Conservation (phyloP, 2,888 invertebrate species). For the Tetramorium bicarinatum region DNA sequence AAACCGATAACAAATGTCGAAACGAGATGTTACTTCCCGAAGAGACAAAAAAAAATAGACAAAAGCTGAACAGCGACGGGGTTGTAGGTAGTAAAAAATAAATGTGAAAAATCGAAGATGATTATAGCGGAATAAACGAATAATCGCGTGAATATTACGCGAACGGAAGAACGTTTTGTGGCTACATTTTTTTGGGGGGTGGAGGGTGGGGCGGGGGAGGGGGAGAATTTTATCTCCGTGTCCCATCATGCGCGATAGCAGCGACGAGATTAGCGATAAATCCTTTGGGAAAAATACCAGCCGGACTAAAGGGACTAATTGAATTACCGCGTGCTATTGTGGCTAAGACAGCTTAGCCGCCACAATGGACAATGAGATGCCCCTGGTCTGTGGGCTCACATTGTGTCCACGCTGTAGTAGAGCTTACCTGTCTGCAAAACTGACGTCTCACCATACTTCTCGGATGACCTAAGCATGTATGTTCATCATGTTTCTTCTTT, state of each 20-base stretch:
- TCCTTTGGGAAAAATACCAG: slow-evolving; percentile 52
- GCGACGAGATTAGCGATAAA: slow-evolving; percentile 52
- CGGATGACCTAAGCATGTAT: slow-evolving; percentile 53
- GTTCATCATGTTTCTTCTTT: slow-evolving; percentile 48
- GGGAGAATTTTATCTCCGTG: slow-evolving; percentile 23
- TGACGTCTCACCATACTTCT: slow-evolving; percentile 48
- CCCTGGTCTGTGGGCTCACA: slow-evolving; percentile 54
- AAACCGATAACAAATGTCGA: neutral
- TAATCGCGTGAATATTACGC: slow-evolving; percentile 5
- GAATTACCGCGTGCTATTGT: slow-evolving; percentile 62
- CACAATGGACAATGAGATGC: slow-evolving; percentile 60
- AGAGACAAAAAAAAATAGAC: neutral
- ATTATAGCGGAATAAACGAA: slow-evolving; percentile 17
- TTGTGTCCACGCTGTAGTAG: slow-evolving; percentile 47
- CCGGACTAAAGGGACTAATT: slow-evolving; percentile 57
- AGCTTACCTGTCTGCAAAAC: slow-evolving; percentile 53
- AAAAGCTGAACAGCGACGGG: neutral
- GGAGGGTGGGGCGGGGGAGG: too few species aligned
- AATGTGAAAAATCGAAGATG: slow-evolving; percentile 1
- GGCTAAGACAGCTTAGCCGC: slow-evolving; percentile 59
- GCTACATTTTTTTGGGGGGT: neutral
- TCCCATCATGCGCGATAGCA: slow-evolving; percentile 28
- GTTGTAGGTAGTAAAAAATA: neutral
- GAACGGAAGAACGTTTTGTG: slow-evolving; percentile 18
- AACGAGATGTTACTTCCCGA: neutral